Evolutionary conservation across 1,140 invertebrate species (phyloP).

Genomic region (Hylaeus anthracinus): DNA sequence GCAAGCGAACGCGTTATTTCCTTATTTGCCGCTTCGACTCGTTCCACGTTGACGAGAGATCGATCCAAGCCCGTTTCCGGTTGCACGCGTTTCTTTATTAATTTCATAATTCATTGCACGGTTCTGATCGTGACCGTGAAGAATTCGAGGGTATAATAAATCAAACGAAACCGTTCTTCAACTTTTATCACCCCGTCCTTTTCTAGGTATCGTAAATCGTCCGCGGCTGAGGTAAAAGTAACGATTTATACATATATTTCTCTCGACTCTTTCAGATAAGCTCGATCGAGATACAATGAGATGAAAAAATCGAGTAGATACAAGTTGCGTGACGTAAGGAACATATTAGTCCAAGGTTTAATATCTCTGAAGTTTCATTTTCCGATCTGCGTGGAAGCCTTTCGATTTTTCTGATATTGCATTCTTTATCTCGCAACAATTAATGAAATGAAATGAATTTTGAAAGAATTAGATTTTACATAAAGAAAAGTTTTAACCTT

Average conservation of each 20-base stretch:
- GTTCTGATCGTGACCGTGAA: not conserved
- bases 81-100: not conserved
- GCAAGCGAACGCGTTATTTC: not conserved
- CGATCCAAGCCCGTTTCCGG: no score
- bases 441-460: no score
- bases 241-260: not conserved
- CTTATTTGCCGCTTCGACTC: not conserved
- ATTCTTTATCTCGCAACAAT: no score
- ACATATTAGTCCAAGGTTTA: not conserved
- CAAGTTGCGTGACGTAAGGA: not conserved
- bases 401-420: no score
- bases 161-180: not conserved
- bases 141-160: not conserved
- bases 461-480: no score
- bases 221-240: not conserved
- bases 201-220: not conserved
- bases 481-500: no score
- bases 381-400: no score
- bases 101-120: constrained; percentile 14
- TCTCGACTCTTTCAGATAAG: not conserved
- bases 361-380: not conserved
- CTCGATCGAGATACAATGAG: not conserved
- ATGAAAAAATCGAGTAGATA: not conserved
- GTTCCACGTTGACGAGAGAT: not conserved
- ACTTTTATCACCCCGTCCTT: not conserved